phyloP scores from a whole-genome alignment of 1,140 invertebrate species.

The Campoletis sonorensis region DNA sequence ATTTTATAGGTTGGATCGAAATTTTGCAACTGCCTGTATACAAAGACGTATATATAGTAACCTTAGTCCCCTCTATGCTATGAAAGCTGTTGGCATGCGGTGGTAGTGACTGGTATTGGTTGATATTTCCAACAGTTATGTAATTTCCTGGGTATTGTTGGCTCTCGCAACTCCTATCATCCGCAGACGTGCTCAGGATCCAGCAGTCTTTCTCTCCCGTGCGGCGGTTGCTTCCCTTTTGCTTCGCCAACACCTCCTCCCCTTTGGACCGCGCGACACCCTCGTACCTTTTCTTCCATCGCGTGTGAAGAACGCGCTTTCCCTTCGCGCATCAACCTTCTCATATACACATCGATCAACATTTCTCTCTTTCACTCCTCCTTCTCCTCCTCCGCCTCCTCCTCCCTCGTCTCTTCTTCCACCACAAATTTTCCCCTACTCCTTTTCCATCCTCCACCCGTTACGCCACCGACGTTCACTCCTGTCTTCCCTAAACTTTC shows the following conservation, averaged over 20 bases:
- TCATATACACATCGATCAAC: background rate
- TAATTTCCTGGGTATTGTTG: constrained; percentile 78
- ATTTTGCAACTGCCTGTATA: too few species aligned
- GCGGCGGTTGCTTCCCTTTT: constrained; percentile 34
- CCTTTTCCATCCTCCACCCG: background rate
- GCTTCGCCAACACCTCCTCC: constrained; percentile 29
- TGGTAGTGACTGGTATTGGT: constrained; percentile 71
- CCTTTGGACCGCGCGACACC: background rate
- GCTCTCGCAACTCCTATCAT: constrained; percentile 70
- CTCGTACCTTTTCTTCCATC: background rate
- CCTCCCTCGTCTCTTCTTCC: constrained; percentile 1
- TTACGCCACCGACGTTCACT: constrained; percentile 26
- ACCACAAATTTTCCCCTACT: background rate
- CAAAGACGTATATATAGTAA: too few species aligned
- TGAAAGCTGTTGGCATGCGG: constrained; percentile 32
- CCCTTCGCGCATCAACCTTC: constrained; percentile 6
- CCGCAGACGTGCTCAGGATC: constrained; percentile 71
- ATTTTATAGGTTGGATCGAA: too few species aligned
- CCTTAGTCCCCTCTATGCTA: background rate
- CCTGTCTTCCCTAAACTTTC: constrained; percentile 63
- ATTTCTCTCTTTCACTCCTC: constrained; percentile 16
- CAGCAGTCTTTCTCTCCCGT: constrained; percentile 53
- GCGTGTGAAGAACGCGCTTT: background rate
- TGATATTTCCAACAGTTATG: constrained; percentile 78
- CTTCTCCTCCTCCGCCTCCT: background rate